Conservation (phyloP, 2,113 vertebrate genomes). For the Mus spicilegus region DNA sequence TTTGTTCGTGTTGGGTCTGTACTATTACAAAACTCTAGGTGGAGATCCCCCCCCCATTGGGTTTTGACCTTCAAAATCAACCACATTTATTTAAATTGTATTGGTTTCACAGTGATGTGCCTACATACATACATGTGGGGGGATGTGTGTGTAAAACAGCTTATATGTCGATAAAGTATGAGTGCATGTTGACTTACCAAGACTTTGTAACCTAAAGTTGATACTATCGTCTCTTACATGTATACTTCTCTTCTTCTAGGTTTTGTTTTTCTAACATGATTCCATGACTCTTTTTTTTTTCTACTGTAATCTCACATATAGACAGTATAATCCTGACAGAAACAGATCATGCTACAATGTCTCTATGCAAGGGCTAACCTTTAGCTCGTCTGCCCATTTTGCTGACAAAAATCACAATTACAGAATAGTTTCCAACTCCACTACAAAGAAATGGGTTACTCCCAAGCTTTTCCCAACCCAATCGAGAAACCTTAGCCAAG, state of each 20-base stretch:
- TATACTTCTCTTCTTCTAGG: constrained; percentile 30
- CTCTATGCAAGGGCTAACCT: neutral
- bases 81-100: neutral
- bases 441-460: neutral
- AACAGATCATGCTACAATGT: neutral
- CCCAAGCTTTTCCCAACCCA: neutral
- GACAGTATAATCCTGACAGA: neutral
- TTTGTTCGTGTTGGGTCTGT: neutral
- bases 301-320: neutral
- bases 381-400: neutral
- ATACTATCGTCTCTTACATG: constrained; percentile 1
- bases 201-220: neutral
- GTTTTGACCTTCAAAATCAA: constrained; percentile 36
- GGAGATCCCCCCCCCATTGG: neutral
- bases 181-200: constrained; percentile 24
- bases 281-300: neutral
- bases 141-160: neutral
- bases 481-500: constrained; percentile 16
- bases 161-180: neutral
- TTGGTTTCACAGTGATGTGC: neutral
- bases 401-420: neutral
- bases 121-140: neutral
- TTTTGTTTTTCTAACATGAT: constrained; percentile 48
- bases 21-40: constrained; percentile 2
- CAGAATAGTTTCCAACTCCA: neutral